phyloP scores from a whole-genome alignment of 2,888 invertebrate species.

The Pseudoips prasinana region DNA sequence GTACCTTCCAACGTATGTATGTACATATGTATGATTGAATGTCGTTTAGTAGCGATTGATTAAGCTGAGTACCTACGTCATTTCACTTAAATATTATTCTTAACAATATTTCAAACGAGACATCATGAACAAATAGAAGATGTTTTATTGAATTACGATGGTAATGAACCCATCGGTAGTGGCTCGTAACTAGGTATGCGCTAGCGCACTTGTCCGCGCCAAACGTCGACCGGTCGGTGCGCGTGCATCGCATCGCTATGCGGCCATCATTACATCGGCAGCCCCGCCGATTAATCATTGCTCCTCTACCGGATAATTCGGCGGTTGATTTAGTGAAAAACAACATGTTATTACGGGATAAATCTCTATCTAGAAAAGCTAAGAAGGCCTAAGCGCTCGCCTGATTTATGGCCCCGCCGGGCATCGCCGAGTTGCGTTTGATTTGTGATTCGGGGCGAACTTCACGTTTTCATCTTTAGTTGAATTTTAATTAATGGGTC shows the following conservation, averaged over 20 bases:
- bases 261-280: slow-evolving; percentile 67
- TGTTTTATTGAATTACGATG: too few relatives aligned
- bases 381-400: slow-evolving; percentile 78
- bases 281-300: slow-evolving; percentile 75
- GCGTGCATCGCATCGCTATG: slow-evolving; percentile 34
- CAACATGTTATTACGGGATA: slow-evolving; percentile 81
- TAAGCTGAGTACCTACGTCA: too few relatives aligned
- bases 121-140: too few relatives aligned
- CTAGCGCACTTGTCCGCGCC: slow-evolving; percentile 12
- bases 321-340: slow-evolving; percentile 81
- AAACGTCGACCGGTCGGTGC: slow-evolving; percentile 12
- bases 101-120: too few relatives aligned
- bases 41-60: too few relatives aligned
- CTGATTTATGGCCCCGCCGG: slow-evolving; percentile 72
- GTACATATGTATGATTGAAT: too few relatives aligned
- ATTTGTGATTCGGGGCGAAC: slow-evolving; percentile 71
- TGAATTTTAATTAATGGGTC: slow-evolving; percentile 78
- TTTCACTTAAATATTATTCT: too few relatives aligned
- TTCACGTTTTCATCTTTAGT: slow-evolving; percentile 74
- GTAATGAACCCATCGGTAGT: too few relatives aligned
- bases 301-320: slow-evolving; percentile 81
- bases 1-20: too few relatives aligned
- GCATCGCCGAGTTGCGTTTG: slow-evolving; percentile 69
- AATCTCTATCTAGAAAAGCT: slow-evolving; percentile 83
- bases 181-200: slow-evolving; percentile 8